A percentile compares a stretch with the other conserved stretches of the same genome.
Evolutionary conservation across 92 coral and sea anemone genomes (phyloP).

Genomic region (Epizoanthus stellaris): DNA sequence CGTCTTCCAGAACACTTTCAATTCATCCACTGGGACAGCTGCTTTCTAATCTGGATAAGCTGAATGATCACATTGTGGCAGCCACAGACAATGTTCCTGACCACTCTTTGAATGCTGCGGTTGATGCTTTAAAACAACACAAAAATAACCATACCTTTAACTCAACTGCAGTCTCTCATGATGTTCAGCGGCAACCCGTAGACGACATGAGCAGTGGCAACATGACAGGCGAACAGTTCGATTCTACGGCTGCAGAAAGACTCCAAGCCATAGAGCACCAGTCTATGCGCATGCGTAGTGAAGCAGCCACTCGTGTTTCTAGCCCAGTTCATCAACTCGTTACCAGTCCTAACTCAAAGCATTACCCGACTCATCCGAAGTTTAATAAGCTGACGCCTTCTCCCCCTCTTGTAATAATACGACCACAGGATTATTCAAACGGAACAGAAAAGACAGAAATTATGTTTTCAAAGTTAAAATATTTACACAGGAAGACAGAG

Average conservation of each 20-base stretch:
- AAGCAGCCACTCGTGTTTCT: no score
- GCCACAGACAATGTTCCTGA: background rate
- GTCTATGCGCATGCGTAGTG: background rate
- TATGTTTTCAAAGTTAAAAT: background rate
- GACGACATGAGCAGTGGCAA: background rate
- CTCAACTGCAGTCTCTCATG: background rate
- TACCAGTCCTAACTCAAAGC: background rate
- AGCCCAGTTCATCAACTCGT: background rate
- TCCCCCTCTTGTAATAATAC: background rate
- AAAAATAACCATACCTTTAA: background rate
- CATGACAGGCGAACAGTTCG: background rate
- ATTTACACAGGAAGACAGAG: background rate
- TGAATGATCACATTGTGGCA: constrained; percentile 26
- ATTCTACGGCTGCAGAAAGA: background rate
- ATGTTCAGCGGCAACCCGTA: background rate
- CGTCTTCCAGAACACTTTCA: constrained; percentile 7
- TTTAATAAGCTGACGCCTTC: background rate
- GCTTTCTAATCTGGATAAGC: constrained; percentile 20
- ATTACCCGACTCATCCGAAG: background rate
- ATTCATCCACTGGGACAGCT: constrained; percentile 31
- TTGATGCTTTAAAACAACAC: background rate
- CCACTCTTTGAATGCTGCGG: background rate
- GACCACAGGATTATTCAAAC: background rate
- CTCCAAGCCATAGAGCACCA: background rate
- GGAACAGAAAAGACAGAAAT: background rate